Conservation (phyloP, 2,113 vertebrate genomes). For the Psephotus haematonotus region DNA sequence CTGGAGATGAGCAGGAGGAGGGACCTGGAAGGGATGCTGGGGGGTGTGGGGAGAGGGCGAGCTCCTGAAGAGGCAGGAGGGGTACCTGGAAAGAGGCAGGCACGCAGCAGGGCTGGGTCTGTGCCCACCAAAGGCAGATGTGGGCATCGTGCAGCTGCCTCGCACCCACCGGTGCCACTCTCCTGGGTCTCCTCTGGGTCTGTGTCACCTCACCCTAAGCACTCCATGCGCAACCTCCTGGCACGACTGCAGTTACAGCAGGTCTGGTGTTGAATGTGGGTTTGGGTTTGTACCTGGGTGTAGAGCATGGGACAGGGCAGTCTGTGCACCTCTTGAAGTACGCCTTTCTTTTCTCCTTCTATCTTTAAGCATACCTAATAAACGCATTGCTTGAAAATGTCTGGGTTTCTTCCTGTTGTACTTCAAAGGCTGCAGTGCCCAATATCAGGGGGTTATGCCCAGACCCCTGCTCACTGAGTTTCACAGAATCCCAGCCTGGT, state of each 20-base stretch:
- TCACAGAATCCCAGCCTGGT: not conserved
- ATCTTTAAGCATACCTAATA: constrained; percentile 32
- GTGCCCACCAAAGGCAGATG: not conserved
- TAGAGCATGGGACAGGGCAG: not conserved
- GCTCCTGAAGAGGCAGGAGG: not conserved
- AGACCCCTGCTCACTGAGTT: not conserved
- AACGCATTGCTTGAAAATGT: not conserved
- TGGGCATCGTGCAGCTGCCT: not conserved
- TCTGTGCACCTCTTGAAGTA: not conserved
- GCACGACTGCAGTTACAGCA: not conserved
- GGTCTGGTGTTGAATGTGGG: not conserved
- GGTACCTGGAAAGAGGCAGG: not conserved
- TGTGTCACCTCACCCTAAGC: not conserved
- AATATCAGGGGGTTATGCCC: not conserved
- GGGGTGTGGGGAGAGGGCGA: not conserved
- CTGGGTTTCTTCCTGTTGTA: not conserved
- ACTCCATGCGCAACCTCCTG: not conserved
- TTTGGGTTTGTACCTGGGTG: not conserved
- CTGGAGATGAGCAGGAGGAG: not conserved
- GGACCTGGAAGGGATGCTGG: not conserved
- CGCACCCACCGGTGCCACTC: accelerated
- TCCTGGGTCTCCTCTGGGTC: not conserved
- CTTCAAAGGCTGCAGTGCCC: not conserved
- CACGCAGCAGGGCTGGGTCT: not conserved
- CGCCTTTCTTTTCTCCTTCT: not conserved